Conservation (phyloP, 2,797 vertebrate genomes). For the Sparidentex hasta region DNA sequence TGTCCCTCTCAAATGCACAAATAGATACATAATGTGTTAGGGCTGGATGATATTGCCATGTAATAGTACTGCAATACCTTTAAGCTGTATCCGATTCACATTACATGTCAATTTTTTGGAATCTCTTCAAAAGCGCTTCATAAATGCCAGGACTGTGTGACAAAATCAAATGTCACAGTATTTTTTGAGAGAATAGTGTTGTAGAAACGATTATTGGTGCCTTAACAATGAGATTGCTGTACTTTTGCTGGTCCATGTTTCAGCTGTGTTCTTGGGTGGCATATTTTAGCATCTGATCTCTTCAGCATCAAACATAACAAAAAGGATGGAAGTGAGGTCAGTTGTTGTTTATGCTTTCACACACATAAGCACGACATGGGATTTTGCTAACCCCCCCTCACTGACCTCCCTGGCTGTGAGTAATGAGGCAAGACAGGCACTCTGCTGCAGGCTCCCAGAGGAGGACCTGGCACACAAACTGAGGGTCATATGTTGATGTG, state of each 20-base stretch:
- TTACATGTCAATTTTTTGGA: too few species aligned
- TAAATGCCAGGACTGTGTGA: too few species aligned
- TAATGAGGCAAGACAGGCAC: slow-evolving; percentile 59
- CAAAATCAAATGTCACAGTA: too few species aligned
- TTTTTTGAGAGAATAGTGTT: too few species aligned
- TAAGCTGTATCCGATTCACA: too few species aligned
- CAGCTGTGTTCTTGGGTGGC: slow-evolving; percentile 29
- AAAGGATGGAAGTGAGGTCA: slow-evolving; percentile 10
- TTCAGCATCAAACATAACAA: slow-evolving; percentile 13
- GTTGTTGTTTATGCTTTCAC: slow-evolving; percentile 35
- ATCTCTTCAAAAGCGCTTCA: too few species aligned
- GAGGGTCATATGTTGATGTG: neutral
- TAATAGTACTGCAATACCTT: too few species aligned
- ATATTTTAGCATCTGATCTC: slow-evolving; percentile 7
- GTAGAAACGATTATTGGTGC: too few species aligned
- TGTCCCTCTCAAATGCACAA: neutral
- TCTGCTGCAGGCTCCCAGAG: slow-evolving; percentile 40
- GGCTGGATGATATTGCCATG: too few species aligned
- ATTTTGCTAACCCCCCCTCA: slow-evolving; percentile 31
- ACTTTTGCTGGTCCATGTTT: neutral
- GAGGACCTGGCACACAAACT: neutral
- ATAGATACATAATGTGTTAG: neutral
- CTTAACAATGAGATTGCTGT: too few species aligned
- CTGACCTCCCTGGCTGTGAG: slow-evolving; percentile 50
- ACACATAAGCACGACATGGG: slow-evolving; percentile 33